A percentile compares a stretch with the other conserved stretches of the same genome.
These are phyloP conservation scores for Myoxocephalus aenaeus DNA, from an alignment of 2,797 vertebrate genomes.

Conservation along the genomic window DNA sequence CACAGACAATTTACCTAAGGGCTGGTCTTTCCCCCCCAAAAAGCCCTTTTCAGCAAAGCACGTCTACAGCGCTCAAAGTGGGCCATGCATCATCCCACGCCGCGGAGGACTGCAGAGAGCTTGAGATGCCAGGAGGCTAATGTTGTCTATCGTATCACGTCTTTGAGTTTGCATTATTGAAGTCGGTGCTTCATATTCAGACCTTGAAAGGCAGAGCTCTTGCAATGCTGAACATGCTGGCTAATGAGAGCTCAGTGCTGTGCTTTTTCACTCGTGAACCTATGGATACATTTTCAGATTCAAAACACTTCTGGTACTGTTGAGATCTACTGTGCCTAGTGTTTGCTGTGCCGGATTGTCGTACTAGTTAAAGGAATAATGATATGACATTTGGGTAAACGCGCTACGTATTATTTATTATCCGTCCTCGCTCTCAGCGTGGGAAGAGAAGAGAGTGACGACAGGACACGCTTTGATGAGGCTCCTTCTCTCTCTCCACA, in stretches of 20 bases:
- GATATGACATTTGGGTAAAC: neutral
- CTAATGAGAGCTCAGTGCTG: conserved; percentile 24
- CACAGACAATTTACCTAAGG: conserved; percentile 65
- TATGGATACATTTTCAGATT: neutral
- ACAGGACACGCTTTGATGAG: conserved; percentile 41
- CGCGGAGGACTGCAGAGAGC: conserved; percentile 6
- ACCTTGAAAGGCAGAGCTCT: conserved; percentile 9
- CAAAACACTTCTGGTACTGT: neutral
- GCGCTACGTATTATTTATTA: conserved; percentile 21
- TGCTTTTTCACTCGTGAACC: neutral
- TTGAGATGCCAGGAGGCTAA: conserved; percentile 26
- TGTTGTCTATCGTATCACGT: conserved; percentile 38
- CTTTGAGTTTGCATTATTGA: conserved; percentile 51
- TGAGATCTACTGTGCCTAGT: neutral
- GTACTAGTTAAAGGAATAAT: neutral
- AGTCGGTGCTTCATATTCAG: conserved; percentile 17
- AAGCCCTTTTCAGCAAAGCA: conserved; percentile 52
- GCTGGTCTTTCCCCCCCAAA: conserved; percentile 28
- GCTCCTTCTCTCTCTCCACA: conserved; percentile 8
- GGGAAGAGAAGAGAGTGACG: conserved; percentile 12
- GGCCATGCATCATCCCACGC: conserved; percentile 53
- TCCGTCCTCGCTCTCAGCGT: conserved; percentile 1
- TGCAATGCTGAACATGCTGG: conserved; percentile 19
- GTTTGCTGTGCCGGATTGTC: neutral
- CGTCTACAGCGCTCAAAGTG: conserved; percentile 28